Conservation (phyloP, 2,888 invertebrate species). For the Arenicola marina region DNA sequence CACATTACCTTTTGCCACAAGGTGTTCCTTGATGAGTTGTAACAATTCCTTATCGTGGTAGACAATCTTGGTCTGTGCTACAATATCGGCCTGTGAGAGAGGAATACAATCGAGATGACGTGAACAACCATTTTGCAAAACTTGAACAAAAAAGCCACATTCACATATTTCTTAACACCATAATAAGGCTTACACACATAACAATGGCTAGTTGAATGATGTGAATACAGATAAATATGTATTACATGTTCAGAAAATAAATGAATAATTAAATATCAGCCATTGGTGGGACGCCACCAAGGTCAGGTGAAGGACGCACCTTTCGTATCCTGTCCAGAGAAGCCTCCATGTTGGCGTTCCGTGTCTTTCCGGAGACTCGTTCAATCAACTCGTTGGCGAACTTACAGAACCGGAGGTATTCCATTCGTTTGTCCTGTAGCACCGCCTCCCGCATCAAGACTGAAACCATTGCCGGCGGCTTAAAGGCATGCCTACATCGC, state of each 20-base stretch:
- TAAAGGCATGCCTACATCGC: too few species aligned
- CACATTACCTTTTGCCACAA: constrained; percentile 75
- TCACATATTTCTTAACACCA: too few species aligned
- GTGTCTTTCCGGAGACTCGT: constrained; percentile 85
- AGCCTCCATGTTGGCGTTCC: constrained; percentile 72
- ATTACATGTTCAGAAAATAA: too few species aligned
- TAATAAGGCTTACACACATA: too few species aligned
- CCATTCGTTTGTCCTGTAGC: constrained; percentile 91
- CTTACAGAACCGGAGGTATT: constrained; percentile 94
- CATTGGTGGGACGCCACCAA: too few species aligned
- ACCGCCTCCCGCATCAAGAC: constrained; percentile 95
- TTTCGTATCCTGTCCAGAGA: constrained; percentile 87
- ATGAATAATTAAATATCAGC: too few species aligned
- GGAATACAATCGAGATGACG: too few species aligned
- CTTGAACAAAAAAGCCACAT: too few species aligned
- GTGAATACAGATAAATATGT: too few species aligned
- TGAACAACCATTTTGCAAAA: too few species aligned
- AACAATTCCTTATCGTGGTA: constrained; percentile 92
- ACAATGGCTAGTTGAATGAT: too few species aligned
- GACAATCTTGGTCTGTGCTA: constrained; percentile 92
- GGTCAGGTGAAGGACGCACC: too few species aligned
- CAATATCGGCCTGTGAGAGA: constrained; percentile 76
- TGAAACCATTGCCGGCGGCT: constrained; percentile 53
- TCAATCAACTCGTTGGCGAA: constrained; percentile 89
- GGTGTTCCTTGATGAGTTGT: constrained; percentile 87